These are phyloP conservation scores for Linurgus olivaceus DNA, from an alignment of 2,797 vertebrate species.

Conservation along the genomic window DNA sequence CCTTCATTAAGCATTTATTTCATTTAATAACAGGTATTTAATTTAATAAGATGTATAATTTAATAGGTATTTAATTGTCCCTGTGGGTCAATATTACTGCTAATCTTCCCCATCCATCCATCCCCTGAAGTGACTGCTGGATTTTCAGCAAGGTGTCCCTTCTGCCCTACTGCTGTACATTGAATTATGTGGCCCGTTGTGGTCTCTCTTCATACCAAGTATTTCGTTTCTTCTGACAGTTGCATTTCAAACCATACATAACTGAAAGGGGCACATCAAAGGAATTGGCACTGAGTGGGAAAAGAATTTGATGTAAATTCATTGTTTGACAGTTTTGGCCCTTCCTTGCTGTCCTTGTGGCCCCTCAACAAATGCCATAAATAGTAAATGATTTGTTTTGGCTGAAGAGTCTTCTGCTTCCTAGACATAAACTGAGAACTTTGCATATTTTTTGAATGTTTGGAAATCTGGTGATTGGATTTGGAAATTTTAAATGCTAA, in stretches of 20 bases:
- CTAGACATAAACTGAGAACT: not conserved
- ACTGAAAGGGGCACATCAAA: not conserved
- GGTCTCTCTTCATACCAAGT: not conserved
- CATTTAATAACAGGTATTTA: not conserved
- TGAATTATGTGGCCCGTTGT: not conserved
- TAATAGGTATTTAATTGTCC: not conserved
- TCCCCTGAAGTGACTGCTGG: not conserved
- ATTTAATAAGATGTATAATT: not conserved
- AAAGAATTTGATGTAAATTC: not conserved
- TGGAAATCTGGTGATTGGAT: not conserved
- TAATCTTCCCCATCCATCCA: not conserved
- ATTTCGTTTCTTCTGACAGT: not conserved
- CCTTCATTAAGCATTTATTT: not conserved
- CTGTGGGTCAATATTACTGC: not conserved
- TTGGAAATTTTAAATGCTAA: not conserved
- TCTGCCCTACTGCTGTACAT: not conserved
- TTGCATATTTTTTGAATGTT: not conserved
- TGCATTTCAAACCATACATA: not conserved
- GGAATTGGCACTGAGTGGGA: not conserved
- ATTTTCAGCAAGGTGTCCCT: not conserved
- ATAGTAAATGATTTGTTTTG: not conserved
- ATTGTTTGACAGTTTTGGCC: not conserved
- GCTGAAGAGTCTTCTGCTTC: not conserved
- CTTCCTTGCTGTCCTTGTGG: not conserved
- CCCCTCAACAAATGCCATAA: not conserved